A percentile compares a stretch with the other conserved stretches of the same genome.
phyloP scores from a whole-genome alignment of 2,797 vertebrate species.

The Tragopan temminckii region DNA sequence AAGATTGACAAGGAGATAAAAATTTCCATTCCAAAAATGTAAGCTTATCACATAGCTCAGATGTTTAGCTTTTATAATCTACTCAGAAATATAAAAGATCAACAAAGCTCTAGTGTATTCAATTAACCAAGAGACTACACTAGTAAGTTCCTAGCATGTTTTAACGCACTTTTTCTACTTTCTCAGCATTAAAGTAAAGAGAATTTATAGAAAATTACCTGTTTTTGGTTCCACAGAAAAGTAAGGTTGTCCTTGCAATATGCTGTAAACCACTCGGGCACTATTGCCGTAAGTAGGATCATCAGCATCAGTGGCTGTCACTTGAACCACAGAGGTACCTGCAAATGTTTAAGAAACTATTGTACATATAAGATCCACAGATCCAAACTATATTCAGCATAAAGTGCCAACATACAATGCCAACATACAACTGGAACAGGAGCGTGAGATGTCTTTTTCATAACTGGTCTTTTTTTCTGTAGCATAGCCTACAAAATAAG shows the following conservation, averaged over 20 bases:
- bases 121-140: background rate
- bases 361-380: background rate
- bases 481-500: background rate
- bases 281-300: conserved; percentile 97
- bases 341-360: conserved; percentile 40
- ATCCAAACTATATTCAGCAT: background rate
- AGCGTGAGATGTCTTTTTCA: background rate
- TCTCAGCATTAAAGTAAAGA: background rate
- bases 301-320: conserved; percentile 95
- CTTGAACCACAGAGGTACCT: conserved; percentile 97
- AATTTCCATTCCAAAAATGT: background rate
- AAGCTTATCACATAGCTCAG: background rate
- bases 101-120: background rate
- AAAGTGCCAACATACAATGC: background rate
- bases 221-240: conserved; percentile 98
- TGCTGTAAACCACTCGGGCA: conserved; percentile 95
- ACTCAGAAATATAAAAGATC: background rate
- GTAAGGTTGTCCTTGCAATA: conserved; percentile 95
- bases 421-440: background rate
- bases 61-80: background rate
- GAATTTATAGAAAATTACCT: conserved; percentile 81
- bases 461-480: background rate
- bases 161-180: background rate
- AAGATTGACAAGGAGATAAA: background rate
- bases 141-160: background rate